Evolutionary conservation across 1,140 invertebrate species (phyloP).

Genomic region (Pentalonia nigronervosa): DNA sequence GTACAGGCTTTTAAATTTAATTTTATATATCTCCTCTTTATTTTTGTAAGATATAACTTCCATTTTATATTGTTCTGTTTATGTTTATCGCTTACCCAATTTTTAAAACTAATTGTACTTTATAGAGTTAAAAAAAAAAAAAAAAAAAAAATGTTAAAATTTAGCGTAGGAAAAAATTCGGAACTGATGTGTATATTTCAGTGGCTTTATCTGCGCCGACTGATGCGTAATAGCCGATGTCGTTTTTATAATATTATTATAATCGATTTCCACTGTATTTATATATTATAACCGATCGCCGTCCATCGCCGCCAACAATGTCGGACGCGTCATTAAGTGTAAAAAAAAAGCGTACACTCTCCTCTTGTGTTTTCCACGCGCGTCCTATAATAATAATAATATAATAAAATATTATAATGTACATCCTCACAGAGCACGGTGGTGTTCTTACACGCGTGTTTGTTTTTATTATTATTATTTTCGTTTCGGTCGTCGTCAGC

Average conservation of each 20-base stretch:
- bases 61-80: too few relatives aligned
- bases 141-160: too few relatives aligned
- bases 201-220: not conserved
- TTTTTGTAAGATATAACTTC: too few relatives aligned
- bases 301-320: not conserved
- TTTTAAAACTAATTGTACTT: too few relatives aligned
- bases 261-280: slow-evolving; percentile 15
- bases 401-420: not conserved
- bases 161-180: not conserved
- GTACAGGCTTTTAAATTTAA: too few relatives aligned
- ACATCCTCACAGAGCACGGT: not conserved
- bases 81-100: too few relatives aligned
- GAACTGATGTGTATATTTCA: not conserved
- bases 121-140: too few relatives aligned
- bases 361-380: not conserved
- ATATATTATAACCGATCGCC: not conserved
- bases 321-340: not conserved
- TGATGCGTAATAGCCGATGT: not conserved
- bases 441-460: not conserved
- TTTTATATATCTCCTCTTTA: too few relatives aligned
- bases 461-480: not conserved
- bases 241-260: not conserved
- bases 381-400: not conserved
- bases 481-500: not conserved
- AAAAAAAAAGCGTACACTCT: not conserved